Conservation (phyloP, 2,888 invertebrate species). For the Caenorhabditis imperialis region DNA sequence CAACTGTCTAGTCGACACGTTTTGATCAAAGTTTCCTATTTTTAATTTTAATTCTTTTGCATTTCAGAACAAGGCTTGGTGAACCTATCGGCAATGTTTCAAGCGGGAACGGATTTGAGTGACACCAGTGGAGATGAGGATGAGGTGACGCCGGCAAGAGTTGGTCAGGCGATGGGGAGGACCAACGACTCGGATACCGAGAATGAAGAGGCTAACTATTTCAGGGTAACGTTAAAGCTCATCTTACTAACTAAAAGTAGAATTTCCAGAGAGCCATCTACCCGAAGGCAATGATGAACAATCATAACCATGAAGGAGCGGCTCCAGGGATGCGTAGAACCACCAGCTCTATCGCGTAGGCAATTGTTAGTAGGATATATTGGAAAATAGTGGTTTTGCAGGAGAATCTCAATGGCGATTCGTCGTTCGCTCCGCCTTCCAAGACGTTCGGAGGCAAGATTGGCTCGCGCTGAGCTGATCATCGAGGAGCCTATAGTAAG, state of each 20-base stretch:
- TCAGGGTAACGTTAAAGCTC: constrained; percentile 12
- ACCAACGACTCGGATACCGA: constrained; percentile 44
- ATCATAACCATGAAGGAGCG: constrained; percentile 15
- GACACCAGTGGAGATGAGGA: constrained; percentile 52
- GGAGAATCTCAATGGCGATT: constrained; percentile 67
- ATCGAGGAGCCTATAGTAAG: constrained; percentile 5
- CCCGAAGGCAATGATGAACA: constrained; percentile 35
- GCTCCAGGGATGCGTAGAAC: constrained; percentile 41
- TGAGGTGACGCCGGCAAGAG: constrained; percentile 38
- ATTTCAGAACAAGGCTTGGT: constrained; percentile 42
- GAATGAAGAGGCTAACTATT: constrained; percentile 29
- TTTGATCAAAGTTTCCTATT: too few relatives aligned
- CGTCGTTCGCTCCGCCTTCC: constrained; percentile 66
- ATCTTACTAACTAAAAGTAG: not conserved
- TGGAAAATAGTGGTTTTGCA: constrained; percentile 13
- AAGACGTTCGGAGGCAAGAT: constrained; percentile 35
- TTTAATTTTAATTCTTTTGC: too few relatives aligned
- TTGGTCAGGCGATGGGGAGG: constrained; percentile 34
- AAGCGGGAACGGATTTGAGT: constrained; percentile 49
- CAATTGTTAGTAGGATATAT: not conserved
- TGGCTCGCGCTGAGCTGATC: constrained; percentile 21
- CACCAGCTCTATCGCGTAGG: constrained; percentile 51
- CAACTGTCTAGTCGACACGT: too few relatives aligned
- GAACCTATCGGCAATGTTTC: constrained; percentile 46
- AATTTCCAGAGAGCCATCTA: constrained; percentile 38